Evolutionary conservation across 2,888 invertebrate genomes (phyloP).

Genomic region (Dryomyza anilis): DNA sequence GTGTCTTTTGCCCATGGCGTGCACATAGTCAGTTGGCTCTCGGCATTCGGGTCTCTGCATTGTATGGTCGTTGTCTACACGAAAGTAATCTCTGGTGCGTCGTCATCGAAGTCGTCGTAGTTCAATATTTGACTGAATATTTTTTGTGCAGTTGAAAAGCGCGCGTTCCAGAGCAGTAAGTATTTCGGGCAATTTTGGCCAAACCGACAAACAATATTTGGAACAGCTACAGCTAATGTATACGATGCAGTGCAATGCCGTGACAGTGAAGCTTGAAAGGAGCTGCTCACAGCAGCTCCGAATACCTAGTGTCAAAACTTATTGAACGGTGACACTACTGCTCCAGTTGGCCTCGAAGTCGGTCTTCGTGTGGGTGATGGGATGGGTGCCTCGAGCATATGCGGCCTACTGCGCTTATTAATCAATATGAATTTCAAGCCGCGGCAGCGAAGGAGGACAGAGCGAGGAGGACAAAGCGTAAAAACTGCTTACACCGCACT

Average conservation of each 20-base stretch:
- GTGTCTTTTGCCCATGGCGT: slow-evolving; percentile 7
- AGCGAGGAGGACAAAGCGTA: not conserved
- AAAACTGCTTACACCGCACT: not conserved
- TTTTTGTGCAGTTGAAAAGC: not conserved
- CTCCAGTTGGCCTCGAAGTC: too few species aligned
- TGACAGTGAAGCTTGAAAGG: too few species aligned
- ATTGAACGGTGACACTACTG: too few species aligned
- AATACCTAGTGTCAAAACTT: too few species aligned
- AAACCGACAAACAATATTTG: too few species aligned
- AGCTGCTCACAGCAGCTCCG: too few species aligned
- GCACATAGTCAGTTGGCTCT: slow-evolving; percentile 29
- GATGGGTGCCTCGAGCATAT: not conserved
- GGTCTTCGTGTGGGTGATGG: not conserved
- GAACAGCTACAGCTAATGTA: too few species aligned
- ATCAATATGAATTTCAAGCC: slow-evolving; percentile 8
- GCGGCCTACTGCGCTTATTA: slow-evolving; percentile 4
- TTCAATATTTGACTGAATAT: slow-evolving; percentile 24
- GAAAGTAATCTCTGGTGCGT: slow-evolving; percentile 35
- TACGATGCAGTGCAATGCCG: too few species aligned
- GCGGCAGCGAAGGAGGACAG: not conserved
- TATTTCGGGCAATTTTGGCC: too few species aligned
- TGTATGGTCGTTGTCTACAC: slow-evolving; percentile 26
- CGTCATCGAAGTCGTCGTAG: slow-evolving; percentile 29
- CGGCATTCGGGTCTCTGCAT: slow-evolving; percentile 33
- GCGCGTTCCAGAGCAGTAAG: slow-evolving; percentile 23